A percentile compares a stretch with the other conserved stretches of the same genome.
Evolutionary conservation across 2,113 vertebrate species (phyloP).

Genomic region (Balaeniceps rex): DNA sequence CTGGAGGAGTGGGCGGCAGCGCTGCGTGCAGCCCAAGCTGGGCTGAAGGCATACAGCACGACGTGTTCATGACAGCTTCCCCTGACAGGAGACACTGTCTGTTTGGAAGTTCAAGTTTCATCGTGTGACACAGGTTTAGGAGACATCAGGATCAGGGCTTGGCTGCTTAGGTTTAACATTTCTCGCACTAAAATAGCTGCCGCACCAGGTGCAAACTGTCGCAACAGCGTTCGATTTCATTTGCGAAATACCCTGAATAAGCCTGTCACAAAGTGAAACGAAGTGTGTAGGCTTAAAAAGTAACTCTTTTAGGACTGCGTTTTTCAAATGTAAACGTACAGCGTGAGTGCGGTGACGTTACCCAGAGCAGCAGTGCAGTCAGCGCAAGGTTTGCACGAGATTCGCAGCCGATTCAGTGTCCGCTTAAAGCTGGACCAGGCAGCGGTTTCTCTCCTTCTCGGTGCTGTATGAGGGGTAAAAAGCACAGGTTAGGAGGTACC

Average conservation of each 20-base stretch:
- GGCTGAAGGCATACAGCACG: conserved; percentile 43
- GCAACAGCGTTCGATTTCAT: conserved; percentile 67
- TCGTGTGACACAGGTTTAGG: conserved; percentile 67
- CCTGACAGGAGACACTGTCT: conserved; percentile 53
- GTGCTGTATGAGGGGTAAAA: conserved; percentile 60
- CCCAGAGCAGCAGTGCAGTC: not conserved
- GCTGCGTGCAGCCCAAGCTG: not conserved
- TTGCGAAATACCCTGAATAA: conserved; percentile 39
- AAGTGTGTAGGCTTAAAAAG: conserved; percentile 47
- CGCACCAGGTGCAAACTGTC: conserved; percentile 76
- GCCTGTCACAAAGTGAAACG: conserved; percentile 36
- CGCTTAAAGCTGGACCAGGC: conserved; percentile 29
- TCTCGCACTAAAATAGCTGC: conserved; percentile 75
- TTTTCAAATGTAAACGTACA: conserved; percentile 69
- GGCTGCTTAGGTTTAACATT: conserved; percentile 70
- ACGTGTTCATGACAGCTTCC: conserved; percentile 16
- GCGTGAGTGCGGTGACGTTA: not conserved
- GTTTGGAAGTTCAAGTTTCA: conserved; percentile 70
- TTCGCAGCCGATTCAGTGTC: conserved; percentile 9
- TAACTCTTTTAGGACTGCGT: not conserved
- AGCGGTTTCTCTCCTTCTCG: conserved; percentile 76
- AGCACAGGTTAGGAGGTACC: not conserved
- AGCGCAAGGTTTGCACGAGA: not conserved
- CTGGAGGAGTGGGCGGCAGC: not conserved
- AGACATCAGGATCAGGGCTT: conserved; percentile 40